Conservation (phyloP, 2,797 vertebrate species). For the Myiotriccus ornatus region DNA sequence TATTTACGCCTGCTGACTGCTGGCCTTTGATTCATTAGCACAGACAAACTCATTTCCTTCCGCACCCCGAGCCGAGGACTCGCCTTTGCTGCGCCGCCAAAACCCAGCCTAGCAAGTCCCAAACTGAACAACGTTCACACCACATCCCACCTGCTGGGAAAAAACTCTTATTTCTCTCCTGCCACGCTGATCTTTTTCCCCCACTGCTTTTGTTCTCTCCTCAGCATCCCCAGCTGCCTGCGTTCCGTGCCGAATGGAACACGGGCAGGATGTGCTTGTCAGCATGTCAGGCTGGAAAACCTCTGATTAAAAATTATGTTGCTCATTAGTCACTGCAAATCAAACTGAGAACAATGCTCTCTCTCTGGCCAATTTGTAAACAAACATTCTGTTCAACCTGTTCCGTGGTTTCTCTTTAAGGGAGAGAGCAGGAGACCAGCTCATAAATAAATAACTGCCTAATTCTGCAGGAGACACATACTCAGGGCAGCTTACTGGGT, state of each 20-base stretch:
- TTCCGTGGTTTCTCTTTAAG: constrained; percentile 36
- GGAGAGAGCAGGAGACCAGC: constrained; percentile 21
- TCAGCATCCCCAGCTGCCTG: background rate
- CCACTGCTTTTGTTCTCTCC: background rate
- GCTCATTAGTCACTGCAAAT: constrained; percentile 65
- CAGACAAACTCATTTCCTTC: background rate
- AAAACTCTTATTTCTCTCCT: background rate
- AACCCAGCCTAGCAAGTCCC: background rate
- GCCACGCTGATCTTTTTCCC: background rate
- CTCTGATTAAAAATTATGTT: constrained; percentile 68
- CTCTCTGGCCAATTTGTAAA: constrained; percentile 59
- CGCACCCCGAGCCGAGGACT: rapidly evolving
- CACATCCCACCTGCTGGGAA: background rate
- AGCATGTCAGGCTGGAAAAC: constrained; percentile 42
- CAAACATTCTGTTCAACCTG: constrained; percentile 54
- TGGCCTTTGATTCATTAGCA: background rate
- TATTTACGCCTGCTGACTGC: constrained; percentile 20
- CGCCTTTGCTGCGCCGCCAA: rapidly evolving
- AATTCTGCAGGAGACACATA: constrained; percentile 37
- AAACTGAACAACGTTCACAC: background rate
- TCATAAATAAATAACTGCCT: constrained; percentile 54
- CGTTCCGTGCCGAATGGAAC: background rate
- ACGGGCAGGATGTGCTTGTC: background rate
- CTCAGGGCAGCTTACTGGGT: constrained; percentile 30
- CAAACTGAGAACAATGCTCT: constrained; percentile 57